Evolutionary conservation across 2,113 vertebrate genomes (phyloP).

Genomic region (Bubo bubo): DNA sequence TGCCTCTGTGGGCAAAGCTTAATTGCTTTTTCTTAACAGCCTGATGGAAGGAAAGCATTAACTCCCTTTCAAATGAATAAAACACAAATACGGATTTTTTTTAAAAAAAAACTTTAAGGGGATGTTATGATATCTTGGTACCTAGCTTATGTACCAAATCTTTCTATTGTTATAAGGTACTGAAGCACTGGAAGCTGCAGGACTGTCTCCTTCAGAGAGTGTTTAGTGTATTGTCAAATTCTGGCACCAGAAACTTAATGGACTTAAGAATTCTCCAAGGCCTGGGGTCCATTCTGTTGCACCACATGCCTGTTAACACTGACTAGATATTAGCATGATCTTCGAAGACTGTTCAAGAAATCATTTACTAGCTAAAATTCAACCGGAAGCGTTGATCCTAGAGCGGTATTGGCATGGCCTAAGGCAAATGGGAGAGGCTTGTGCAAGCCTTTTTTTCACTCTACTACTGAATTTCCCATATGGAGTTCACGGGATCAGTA

Average conservation of each 20-base stretch:
- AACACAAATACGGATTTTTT: neutral
- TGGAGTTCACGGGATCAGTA: neutral
- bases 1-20: neutral
- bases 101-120: no score
- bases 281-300: neutral
- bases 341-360: neutral
- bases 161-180: neutral
- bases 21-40: neutral
- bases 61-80: neutral
- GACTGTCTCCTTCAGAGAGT: neutral
- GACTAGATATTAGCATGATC: neutral
- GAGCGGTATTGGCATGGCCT: neutral
- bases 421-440: neutral
- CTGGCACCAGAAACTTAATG: neutral
- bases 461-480: neutral
- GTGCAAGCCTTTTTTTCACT: neutral
- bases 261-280: neutral
- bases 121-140: neutral
- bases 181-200: neutral
- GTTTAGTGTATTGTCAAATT: neutral
- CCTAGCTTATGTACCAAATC: neutral
- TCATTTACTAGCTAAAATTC: neutral
- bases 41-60: neutral
- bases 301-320: neutral
- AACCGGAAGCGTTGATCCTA: rapidly evolving